Evolutionary conservation across 2,113 vertebrate genomes (phyloP).

Genomic region (Notechis scutatus): DNA sequence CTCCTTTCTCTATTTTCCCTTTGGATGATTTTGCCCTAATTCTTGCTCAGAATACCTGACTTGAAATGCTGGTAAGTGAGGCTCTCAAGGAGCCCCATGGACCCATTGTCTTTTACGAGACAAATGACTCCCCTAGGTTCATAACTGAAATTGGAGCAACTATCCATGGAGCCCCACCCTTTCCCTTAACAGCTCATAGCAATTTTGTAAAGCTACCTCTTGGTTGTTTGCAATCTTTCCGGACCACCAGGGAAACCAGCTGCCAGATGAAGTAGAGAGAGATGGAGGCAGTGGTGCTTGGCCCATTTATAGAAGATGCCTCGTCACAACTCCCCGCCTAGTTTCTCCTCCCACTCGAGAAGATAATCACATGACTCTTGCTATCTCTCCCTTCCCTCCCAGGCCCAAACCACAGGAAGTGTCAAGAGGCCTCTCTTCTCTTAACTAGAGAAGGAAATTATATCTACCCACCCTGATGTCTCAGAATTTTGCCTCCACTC

Average conservation of each 20-base stretch:
- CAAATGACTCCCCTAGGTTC: background rate
- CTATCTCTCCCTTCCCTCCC: slow-evolving; percentile 22
- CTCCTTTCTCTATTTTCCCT: background rate
- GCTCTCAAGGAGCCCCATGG: background rate
- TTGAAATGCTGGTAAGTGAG: no score
- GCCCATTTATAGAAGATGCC: slow-evolving; percentile 18
- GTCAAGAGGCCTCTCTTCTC: slow-evolving; percentile 21
- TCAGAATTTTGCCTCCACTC: background rate
- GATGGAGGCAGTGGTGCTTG: background rate
- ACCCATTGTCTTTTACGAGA: background rate
- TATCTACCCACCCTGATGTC: background rate
- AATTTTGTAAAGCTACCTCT: background rate
- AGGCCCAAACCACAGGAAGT: slow-evolving; percentile 29
- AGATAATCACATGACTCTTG: slow-evolving; percentile 25
- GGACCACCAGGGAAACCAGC: background rate
- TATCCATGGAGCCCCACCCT: background rate
- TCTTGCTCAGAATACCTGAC: background rate
- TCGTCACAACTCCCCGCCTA: background rate
- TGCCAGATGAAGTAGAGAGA: slow-evolving; percentile 10
- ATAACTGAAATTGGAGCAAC: background rate
- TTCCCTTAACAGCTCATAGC: background rate
- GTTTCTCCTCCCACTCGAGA: slow-evolving; percentile 1
- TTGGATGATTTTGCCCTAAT: background rate
- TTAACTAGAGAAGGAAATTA: slow-evolving; percentile 17
- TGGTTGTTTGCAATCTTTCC: background rate